phyloP scores from a whole-genome alignment of 1,140 invertebrate genomes.

The Caenorhabditis tropicalis region DNA sequence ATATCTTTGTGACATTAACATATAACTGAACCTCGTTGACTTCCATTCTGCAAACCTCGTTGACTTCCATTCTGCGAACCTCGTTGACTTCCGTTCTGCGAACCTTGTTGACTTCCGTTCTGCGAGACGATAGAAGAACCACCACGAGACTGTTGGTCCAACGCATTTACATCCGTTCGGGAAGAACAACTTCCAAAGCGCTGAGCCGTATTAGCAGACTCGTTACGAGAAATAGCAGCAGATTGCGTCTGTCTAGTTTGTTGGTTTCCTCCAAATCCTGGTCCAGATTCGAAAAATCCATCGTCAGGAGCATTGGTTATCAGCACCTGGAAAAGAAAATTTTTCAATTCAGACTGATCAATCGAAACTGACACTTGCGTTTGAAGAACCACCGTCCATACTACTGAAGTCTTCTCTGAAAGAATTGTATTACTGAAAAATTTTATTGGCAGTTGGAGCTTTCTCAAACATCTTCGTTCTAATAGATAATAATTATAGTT shows the following conservation, averaged over 20 bases:
- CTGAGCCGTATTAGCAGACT: background rate
- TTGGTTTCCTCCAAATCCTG: background rate
- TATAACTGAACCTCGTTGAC: too few species aligned
- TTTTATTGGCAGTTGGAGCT: too few species aligned
- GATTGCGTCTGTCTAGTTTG: background rate
- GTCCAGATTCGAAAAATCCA: background rate
- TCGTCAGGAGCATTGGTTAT: background rate
- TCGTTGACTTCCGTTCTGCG: background rate
- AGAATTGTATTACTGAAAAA: background rate
- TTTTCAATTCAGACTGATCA: background rate
- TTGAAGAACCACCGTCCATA: background rate
- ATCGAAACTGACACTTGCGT: background rate
- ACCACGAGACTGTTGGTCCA: background rate
- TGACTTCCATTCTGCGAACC: too few species aligned
- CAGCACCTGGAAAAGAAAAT: background rate
- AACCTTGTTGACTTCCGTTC: background rate
- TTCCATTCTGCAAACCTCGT: too few species aligned
- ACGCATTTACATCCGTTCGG: too few species aligned
- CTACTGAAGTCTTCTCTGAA: background rate
- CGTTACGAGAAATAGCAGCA: too few species aligned
- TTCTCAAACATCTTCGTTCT: too few species aligned
- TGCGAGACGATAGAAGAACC: background rate
- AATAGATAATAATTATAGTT: too few species aligned
- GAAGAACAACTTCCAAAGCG: background rate
- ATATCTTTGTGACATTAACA: too few species aligned